These are phyloP conservation scores for Ctenicera cuprea DNA, from an alignment of 2,888 invertebrate species.

Conservation along the genomic window DNA sequence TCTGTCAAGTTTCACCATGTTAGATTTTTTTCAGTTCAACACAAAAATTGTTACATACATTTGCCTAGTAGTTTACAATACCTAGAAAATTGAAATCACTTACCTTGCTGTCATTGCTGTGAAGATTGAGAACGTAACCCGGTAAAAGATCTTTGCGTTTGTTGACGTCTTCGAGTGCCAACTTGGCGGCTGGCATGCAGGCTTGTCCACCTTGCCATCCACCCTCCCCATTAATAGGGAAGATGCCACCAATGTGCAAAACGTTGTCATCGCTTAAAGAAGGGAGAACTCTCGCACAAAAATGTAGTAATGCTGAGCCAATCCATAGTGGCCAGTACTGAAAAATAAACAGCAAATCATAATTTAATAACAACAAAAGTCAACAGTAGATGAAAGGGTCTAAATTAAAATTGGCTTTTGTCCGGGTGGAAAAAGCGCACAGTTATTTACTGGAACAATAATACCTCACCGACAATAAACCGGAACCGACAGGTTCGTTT, in stretches of 20 bases:
- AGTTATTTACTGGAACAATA: conserved; percentile 26
- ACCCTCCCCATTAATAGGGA: conserved; percentile 96
- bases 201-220: conserved; percentile 99
- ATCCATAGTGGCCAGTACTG: conserved; percentile 71
- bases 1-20: too few relatives aligned
- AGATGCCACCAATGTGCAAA: conserved; percentile 97
- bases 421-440: conserved; percentile 11
- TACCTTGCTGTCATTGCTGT: conserved; percentile 98
- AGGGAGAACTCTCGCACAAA: conserved; percentile 59
- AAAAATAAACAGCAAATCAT: conserved; percentile 55
- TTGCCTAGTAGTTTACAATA: too few relatives aligned
- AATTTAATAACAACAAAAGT: neutral
- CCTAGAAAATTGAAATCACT: too few relatives aligned
- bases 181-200: conserved; percentile 97
- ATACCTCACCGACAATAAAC: conserved; percentile 26
- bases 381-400: neutral
- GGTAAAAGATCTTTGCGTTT: conserved; percentile 89
- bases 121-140: conserved; percentile 92
- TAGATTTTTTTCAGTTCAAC: too few relatives aligned
- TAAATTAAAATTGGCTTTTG: conserved; percentile 18
- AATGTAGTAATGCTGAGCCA: conserved; percentile 67
- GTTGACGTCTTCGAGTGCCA: conserved; percentile 98
- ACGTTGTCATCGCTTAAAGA: conserved; percentile 77
- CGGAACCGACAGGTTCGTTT: conserved; percentile 30
- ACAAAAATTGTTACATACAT: too few relatives aligned